phyloP scores from a whole-genome alignment of 1,140 invertebrate genomes.

The Lepidurus packardi region DNA sequence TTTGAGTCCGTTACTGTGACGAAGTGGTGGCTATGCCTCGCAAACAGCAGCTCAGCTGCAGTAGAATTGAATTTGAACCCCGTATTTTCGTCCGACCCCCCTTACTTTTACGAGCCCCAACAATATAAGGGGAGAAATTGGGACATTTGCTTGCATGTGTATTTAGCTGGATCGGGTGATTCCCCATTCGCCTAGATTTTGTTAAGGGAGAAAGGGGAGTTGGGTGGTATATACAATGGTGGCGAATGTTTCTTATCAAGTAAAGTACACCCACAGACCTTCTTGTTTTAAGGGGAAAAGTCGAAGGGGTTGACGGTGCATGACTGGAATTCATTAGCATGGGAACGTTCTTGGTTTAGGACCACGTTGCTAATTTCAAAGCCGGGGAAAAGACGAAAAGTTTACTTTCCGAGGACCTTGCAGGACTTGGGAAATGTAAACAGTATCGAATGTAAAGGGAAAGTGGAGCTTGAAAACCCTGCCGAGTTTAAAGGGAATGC shows the following conservation, averaged over 20 bases:
- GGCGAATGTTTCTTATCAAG: background rate
- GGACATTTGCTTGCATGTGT: constrained; percentile 13
- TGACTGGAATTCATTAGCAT: background rate
- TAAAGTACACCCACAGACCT: background rate
- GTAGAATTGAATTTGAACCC: background rate
- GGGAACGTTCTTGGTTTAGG: too few species aligned
- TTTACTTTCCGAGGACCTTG: too few species aligned
- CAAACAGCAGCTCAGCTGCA: background rate
- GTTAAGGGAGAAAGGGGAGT: background rate
- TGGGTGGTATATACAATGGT: too few species aligned
- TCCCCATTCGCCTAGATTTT: background rate
- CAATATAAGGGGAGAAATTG: background rate
- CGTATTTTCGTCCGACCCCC: background rate
- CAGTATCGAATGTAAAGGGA: too few species aligned
- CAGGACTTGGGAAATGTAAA: too few species aligned
- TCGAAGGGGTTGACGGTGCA: background rate
- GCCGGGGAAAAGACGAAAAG: too few species aligned
- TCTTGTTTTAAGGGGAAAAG: background rate
- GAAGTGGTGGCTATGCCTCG: too few species aligned
- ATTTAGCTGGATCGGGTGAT: background rate
- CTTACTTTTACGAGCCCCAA: background rate
- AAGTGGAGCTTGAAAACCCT: too few species aligned
- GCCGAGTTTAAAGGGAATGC: too few species aligned
- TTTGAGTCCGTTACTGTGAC: too few species aligned
- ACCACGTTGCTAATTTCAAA: too few species aligned